Base-by-base conservation (phyloP, 1,140 invertebrate species). In the Oedothorax gibbosus region DNA sequence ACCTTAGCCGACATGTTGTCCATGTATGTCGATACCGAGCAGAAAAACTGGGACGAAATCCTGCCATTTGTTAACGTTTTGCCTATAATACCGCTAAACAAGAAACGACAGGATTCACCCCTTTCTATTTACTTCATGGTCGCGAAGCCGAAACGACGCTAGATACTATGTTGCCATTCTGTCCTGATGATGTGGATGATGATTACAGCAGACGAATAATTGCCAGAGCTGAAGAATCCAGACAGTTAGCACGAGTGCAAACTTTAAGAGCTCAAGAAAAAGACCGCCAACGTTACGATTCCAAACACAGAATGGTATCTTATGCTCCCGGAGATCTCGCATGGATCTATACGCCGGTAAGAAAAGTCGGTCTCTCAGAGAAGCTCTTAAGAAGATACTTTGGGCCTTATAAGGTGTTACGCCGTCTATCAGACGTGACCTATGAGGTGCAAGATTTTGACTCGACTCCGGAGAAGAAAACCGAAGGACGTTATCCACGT, bases 231-330 rank as follows among this genome's bases (percentile, higher is more conserved):
- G 64, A 66, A 66, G 64, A 66, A 66, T 66, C 14, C 10, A 66
- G 64, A 66, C 21, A 66, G 18, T 66, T 66, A 66, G 18, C 20
- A 14, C 0, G 2, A 18, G 18, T 66, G 15, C 35, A 35, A 35
- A 35, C 35, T 5, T 35, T 35, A 5, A 35, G 35, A 35, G 35
- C 35, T 35, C 35, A 35, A 66, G 11, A 21, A 66, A 20, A 66
- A 66, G 21, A 66, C 10, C 65, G 65, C 0, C 4, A 11, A 66
- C 65, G 10, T 20, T 66, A 66, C 18, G 65, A 21, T 21, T 66
- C n/a, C 35, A 66, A 66, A 66, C 15, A 66, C 65, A n/a, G 65
- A 18, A 66, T 66, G 12, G n/a, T 66, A 21, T 66, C 65, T 66
- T 20, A 66, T 66, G n/a, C 15, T 11, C 7, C 65, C 35, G 65